A percentile compares a stretch with the other conserved stretches of the same genome.
phyloP scores from a whole-genome alignment of 2,113 vertebrate species.

The Rynchops niger region DNA sequence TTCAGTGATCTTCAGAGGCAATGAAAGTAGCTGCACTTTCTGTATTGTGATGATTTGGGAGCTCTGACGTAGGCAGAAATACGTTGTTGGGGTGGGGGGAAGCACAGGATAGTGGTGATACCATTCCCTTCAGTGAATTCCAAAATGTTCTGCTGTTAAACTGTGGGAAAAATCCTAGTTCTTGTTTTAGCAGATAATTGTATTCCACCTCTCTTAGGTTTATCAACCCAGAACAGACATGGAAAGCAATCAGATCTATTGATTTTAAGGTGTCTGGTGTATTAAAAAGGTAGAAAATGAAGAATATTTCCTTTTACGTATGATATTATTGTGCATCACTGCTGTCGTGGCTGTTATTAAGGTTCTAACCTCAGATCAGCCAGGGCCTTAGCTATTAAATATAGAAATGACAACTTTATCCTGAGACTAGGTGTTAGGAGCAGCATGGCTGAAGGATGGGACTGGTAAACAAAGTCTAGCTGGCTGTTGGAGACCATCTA shows the following conservation, averaged over 20 bases:
- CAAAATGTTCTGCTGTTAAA: background rate
- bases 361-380: background rate
- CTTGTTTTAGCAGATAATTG: background rate
- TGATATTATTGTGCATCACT: background rate
- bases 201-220: background rate
- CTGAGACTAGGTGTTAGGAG: background rate
- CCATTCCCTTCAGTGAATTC: background rate
- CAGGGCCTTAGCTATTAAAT: background rate
- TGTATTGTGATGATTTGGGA: background rate
- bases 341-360: background rate
- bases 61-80: background rate
- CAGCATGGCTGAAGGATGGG: background rate
- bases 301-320: background rate
- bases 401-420: background rate
- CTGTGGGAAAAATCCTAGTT: background rate
- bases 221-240: background rate
- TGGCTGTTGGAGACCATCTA: background rate
- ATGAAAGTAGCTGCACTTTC: background rate
- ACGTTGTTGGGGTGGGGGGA: fast-evolving
- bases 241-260: background rate
- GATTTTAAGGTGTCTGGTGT: background rate
- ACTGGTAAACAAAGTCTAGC: background rate
- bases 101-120: background rate
- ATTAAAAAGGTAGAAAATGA: background rate
- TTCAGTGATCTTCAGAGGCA: background rate